These are phyloP conservation scores for Drosophila mimetica DNA, from an alignment of 2,888 invertebrate genomes.

Conservation along the genomic window DNA sequence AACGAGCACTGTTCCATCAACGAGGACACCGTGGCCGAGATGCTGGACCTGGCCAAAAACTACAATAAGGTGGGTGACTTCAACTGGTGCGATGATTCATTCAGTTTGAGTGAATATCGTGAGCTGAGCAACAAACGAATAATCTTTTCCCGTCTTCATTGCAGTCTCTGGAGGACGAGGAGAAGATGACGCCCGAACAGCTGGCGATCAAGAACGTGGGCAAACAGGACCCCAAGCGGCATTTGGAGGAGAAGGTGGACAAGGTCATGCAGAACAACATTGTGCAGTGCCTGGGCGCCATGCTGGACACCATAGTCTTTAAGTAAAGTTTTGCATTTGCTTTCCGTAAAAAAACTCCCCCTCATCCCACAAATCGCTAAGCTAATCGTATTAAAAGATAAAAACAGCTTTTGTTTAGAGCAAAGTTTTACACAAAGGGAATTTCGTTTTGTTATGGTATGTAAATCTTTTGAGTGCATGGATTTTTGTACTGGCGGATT, in stretches of 20 bases:
- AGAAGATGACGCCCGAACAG: slow-evolving; percentile 99
- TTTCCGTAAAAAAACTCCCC: slow-evolving; percentile 22
- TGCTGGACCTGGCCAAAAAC: slow-evolving; percentile 98
- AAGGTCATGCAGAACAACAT: slow-evolving; percentile 98
- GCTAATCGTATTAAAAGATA: slow-evolving; percentile 44
- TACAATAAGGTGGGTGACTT: slow-evolving; percentile 90
- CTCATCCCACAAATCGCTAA: slow-evolving; percentile 42
- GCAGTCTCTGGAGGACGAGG: slow-evolving; percentile 97
- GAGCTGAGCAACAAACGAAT: no score
- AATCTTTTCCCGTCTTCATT: no score
- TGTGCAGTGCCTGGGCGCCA: slow-evolving; percentile 98
- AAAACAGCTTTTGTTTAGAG: slow-evolving; percentile 61
- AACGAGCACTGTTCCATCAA: slow-evolving; percentile 96
- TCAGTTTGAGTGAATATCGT: not conserved
- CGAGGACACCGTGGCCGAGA: slow-evolving; percentile 96
- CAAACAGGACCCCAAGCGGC: slow-evolving; percentile 99
- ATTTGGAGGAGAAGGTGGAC: slow-evolving; percentile 99
- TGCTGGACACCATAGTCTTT: slow-evolving; percentile 96
- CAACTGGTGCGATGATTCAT: not conserved
- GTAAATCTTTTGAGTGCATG: not conserved
- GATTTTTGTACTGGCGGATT: no score
- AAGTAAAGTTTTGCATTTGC: slow-evolving; percentile 86
- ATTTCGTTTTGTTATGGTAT: not conserved
- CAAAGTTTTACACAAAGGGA: slow-evolving; percentile 52
- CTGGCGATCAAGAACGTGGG: slow-evolving; percentile 99